Base-by-base conservation (phyloP, 2,113 vertebrate species). In the Austrofundulus limnaeus region DNA sequence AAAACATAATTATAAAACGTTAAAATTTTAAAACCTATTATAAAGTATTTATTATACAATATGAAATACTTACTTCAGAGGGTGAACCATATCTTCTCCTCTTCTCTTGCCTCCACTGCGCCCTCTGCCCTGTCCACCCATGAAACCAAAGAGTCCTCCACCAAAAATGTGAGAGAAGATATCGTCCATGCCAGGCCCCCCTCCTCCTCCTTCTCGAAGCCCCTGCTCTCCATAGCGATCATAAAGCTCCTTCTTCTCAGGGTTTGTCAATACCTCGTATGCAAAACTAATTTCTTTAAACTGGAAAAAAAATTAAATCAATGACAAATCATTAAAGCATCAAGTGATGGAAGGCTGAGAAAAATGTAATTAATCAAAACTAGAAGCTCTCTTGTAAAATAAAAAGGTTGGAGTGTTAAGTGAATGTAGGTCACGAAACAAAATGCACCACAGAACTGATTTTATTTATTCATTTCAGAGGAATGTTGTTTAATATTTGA, bases 261-360 rank as follows among this genome's bases (percentile, higher is more conserved):
- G 96, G 70, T 97, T 98, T 56, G 97, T 96, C 60, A 99, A 75
- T 0, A 99, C 97, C 90, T 99, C 97, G 71, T 98, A 99, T 1
- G 97, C 97, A 93, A 99, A 99, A 71, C 97, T 99, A 76, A 99
- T 98, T 89, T 99, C 97, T 92, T 99, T 99, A 87, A 98, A 99
- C 97, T 98, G 76, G 1, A 85, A 43, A 34, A 70, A 45, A 86
- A 43, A 50, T 74, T 0, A 0, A 61, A 45, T 64, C 16, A 54
- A 19, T 34, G 0, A 47, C 45, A 25, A 25, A 37, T 50, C 23
- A 5, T 57, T 63, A 34, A 9, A 34, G 31, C 31, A 8, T 10
- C 39, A 64, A 37, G 54, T 31, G 19, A 12, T n/a, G 17, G 17
- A 47, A 0, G 23, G 34, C 13, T 39, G 11, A 59, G 21, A 53